These are phyloP conservation scores for Agapetus fuscipes DNA, from an alignment of 2,888 invertebrate genomes.

Conservation along the genomic window DNA sequence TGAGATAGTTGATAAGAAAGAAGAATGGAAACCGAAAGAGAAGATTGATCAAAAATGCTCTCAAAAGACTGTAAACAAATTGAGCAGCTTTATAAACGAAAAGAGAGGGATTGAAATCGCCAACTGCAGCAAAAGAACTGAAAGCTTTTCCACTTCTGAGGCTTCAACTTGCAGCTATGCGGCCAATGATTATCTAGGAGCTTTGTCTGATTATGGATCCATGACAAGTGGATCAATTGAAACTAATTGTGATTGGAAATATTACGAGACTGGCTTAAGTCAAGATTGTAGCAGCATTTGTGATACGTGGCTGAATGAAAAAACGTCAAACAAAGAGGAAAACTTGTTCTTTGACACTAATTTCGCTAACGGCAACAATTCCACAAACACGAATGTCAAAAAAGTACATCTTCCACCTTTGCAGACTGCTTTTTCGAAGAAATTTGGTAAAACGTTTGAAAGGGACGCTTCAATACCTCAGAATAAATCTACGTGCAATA, in stretches of 20 bases:
- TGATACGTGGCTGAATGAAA: slow-evolving; percentile 33
- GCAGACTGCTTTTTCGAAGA: slow-evolving; percentile 21
- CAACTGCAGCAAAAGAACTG: slow-evolving; percentile 8
- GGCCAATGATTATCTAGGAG: slow-evolving; percentile 4
- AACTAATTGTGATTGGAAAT: slow-evolving; percentile 5
- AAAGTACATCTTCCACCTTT: slow-evolving; percentile 16
- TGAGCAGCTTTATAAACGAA: neutral
- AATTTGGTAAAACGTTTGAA: slow-evolving; percentile 13
- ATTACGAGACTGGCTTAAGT: neutral
- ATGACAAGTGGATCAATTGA: slow-evolving; percentile 5
- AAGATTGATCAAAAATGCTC: neutral
- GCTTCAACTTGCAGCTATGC: slow-evolving; percentile 12
- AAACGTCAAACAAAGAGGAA: slow-evolving; percentile 30
- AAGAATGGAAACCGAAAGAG: neutral
- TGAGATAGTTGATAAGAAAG: too few species aligned
- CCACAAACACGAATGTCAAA: slow-evolving; percentile 6
- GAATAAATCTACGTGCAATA: slow-evolving; percentile 16
- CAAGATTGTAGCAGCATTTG: neutral
- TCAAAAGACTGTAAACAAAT: neutral
- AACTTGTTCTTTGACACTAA: slow-evolving; percentile 18
- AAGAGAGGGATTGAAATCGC: neutral
- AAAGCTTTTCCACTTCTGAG: slow-evolving; percentile 15
- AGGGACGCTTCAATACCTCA: slow-evolving; percentile 15
- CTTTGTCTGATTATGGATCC: slow-evolving; percentile 13
- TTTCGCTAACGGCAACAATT: slow-evolving; percentile 10